Evolutionary conservation across 2,888 invertebrate genomes (phyloP), one percentile per base, ranked within the genome.

Genomic region (Cataglyphis rosenhaueri): DNA sequence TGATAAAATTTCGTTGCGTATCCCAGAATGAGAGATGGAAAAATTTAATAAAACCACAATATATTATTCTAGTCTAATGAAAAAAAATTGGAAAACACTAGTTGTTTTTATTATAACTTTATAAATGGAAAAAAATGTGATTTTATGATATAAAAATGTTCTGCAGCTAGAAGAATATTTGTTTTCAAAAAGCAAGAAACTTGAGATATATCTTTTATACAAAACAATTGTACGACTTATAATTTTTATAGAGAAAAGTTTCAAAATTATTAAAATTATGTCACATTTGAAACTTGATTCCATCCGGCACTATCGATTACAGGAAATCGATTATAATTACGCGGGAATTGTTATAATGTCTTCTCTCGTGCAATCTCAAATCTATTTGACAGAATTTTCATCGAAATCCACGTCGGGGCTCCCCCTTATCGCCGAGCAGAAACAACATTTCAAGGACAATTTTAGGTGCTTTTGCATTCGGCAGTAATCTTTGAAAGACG

Each of bases 391-490:
- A 78, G 18, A 78, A 44, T 70, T 78, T 70, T 78, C 29, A 9
- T 8, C 21, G 32, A 57, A 68, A 25, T 32, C n/a, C 52, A 18
- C 21, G 35, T 21, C 32, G 25, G 1, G 21, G 21, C 21, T 41
- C 9, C 2, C 9, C 18, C 25, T 76, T 57, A 68, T 57, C 3
- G 21, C 8, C 10, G 70, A 68, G 55, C 9, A n/a, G 32, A 76
- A 44, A 78, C 32, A 70, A 68, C 32, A 18, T n/a, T 68, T 29
- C 52, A 10, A 21, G 32, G 8, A 65, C 57, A 48, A 64, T 81
- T 76, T 59, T 52, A 64, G 71, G 29, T 71, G 78, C 59, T 75
- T 55, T 64, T 59, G 76, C 35, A 76, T 62, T 57, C 75, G 6
- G 3, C 48, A 70, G 32, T 71, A 61, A 29, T 38, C n/a, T 52